Conservation (phyloP, 2,797 vertebrate genomes). For the Nyctalus aviator region DNA sequence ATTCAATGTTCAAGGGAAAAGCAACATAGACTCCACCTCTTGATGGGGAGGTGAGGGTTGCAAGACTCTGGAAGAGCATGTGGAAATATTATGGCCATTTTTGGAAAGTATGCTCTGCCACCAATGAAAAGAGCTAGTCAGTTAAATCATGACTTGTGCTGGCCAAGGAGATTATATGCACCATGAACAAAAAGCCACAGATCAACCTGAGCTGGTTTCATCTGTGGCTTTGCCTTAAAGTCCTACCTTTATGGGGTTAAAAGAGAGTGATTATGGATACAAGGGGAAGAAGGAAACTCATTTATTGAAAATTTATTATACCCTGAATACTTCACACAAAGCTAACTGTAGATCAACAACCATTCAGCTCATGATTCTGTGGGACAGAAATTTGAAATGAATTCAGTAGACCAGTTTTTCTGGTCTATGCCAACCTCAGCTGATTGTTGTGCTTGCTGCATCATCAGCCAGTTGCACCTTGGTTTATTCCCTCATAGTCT, state of each 20-base stretch:
- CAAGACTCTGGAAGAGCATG: conserved; percentile 2
- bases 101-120: not conserved
- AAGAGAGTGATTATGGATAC: not conserved
- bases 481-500: not conserved
- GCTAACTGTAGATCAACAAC: not conserved
- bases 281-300: conserved; percentile 1
- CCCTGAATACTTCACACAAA: not conserved
- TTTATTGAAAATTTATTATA: conserved; percentile 9
- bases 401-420: not conserved
- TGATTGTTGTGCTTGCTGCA: not conserved
- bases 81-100: not conserved
- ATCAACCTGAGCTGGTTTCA: not conserved
- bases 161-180: not conserved
- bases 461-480: not conserved
- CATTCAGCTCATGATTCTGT: not conserved
- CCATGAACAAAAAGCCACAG: conserved; percentile 3
- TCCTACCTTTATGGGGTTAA: not conserved
- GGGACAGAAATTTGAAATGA: not conserved
- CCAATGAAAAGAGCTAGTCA: not conserved
- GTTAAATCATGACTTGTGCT: conserved; percentile 8
- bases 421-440: not conserved
- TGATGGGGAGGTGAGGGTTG: not conserved
- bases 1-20: not conserved
- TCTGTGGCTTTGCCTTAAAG: not conserved
- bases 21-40: not conserved